Evolutionary conservation across 1,140 invertebrate genomes (phyloP).

Genomic region (Eriocheir sinensis): DNA sequence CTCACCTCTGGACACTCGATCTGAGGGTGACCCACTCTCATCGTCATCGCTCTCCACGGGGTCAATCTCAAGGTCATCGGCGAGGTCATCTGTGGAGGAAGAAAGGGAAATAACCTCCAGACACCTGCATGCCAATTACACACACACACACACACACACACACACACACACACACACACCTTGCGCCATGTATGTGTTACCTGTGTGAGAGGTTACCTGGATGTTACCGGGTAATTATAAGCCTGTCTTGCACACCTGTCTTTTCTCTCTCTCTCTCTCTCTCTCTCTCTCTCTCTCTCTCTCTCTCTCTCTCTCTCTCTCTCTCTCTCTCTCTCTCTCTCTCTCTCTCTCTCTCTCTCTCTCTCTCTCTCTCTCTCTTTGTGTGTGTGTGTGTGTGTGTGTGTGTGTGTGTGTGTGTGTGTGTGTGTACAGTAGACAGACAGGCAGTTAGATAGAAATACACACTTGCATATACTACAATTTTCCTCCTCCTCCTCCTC

Average conservation of each 20-base stretch:
- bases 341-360: too few species aligned
- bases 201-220: too few species aligned
- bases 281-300: too few species aligned
- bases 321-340: too few species aligned
- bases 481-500: neutral
- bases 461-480: neutral
- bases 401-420: neutral
- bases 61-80: conserved; percentile 75
- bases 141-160: neutral
- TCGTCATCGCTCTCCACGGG: conserved; percentile 77
- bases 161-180: conserved; percentile 42
- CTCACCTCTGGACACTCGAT: conserved; percentile 58
- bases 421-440: too few species aligned
- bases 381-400: conserved; percentile 38
- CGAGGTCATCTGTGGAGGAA: conserved; percentile 67
- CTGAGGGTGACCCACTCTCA: conserved; percentile 47
- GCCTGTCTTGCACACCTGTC: too few species aligned
- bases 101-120: neutral
- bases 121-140: neutral
- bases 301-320: too few species aligned
- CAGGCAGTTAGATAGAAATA: conserved; percentile 14
- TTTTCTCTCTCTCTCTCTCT: too few species aligned
- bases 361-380: too few species aligned
- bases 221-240: too few species aligned
- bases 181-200: too few species aligned